Evolutionary conservation across 2,888 invertebrate genomes (phyloP), one percentile per base, ranked within the genome.

Genomic region (Tenthredo distinguenda): DNA sequence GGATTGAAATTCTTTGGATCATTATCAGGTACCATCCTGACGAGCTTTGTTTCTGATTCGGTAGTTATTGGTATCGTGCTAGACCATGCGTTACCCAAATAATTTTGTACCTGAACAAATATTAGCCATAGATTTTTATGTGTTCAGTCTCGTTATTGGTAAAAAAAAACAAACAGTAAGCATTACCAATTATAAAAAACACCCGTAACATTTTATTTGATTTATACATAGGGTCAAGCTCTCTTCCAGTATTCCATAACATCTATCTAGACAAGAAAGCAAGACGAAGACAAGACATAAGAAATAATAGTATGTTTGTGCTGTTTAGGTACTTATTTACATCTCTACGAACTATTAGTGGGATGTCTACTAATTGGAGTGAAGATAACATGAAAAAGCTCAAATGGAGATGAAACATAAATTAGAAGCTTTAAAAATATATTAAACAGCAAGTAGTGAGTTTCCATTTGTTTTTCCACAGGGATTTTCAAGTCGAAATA

Each of bases 1-100:
- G 96, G 96, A 88, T 96, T 96, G 65, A 95, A 94, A 37, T 95
- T 95, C 85, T 96, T 96, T 2, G 95, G 95, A 86, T 96, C 96
- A 87, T 95, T 95, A 68, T 97, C 97, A 2, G 96, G 95, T 47
- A 95, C 94, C 95, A 97, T 96, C 87, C 94, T 94, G 18, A 97
- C 94, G 31, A 95, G 95, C 91, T 96, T 96, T 88, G 94, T 94
- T 58, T 96, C 96, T 86, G 96, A 93, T 86, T 96, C 96, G 89
- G 94, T 95, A 0, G 96, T 96, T 83, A 97, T 91, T 71, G 96
- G 96, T 84, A 97, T 95, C 77, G 94, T 94, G 0, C 97, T 97
- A 3, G 94, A 94, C 97, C 97, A 98, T 21, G 95, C 95, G 79
- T 95, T 93, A 0, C 96, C 96, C 89, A 96, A 94, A 90, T 97